These are phyloP conservation scores for Platysternon megacephalum DNA, from an alignment of 2,113 vertebrate species.

Conservation along the genomic window DNA sequence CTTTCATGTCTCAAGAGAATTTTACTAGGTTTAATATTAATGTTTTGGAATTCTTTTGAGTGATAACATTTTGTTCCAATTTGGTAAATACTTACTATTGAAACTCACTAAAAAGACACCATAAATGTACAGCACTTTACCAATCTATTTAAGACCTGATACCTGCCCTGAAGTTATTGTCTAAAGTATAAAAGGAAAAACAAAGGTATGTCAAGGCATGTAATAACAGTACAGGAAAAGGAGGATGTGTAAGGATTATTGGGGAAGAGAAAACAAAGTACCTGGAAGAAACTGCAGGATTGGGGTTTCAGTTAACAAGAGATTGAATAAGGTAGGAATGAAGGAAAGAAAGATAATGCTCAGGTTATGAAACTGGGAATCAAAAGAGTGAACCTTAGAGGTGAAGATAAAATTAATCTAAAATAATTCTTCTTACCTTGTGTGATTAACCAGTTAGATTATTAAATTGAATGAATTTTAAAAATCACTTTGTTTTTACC, in stretches of 20 bases:
- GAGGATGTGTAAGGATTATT: not conserved
- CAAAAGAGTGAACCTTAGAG: not conserved
- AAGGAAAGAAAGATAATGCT: not conserved
- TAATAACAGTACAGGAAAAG: not conserved
- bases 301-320: not conserved
- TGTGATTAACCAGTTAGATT: not conserved
- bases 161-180: not conserved
- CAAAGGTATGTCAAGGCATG: not conserved
- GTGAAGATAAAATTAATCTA: not conserved
- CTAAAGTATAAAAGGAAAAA: not conserved
- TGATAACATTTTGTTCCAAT: not conserved
- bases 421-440: not conserved
- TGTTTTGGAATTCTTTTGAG: not conserved
- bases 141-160: not conserved
- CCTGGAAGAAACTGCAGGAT: not conserved
- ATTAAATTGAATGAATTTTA: not conserved
- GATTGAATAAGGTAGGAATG: not conserved
- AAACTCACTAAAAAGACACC: not conserved
- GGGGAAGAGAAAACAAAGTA: not conserved
- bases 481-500: not conserved
- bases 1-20: not conserved
- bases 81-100: not conserved
- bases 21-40: not conserved
- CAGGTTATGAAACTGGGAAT: not conserved
- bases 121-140: not conserved